phyloP scores from a whole-genome alignment of 2,888 invertebrate genomes.

The Epinotia bilunana region DNA sequence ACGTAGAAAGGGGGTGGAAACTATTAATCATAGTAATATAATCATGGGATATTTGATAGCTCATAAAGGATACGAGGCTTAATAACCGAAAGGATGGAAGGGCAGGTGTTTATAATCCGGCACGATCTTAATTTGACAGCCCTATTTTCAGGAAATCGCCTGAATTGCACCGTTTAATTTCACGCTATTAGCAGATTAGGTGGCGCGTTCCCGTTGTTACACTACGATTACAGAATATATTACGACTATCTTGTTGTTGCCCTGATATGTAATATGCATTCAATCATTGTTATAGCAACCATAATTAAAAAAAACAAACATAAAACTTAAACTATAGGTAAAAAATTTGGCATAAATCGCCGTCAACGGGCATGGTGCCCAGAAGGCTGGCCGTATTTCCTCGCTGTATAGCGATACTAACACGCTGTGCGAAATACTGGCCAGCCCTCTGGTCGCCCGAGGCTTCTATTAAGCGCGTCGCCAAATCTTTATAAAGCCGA shows the following conservation, averaged over 20 bases:
- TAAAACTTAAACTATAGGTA: too few species aligned
- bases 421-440: too few species aligned
- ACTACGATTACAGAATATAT: background rate
- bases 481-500: too few species aligned
- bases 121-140: conserved; percentile 47
- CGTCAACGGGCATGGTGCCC: too few species aligned
- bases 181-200: conserved; percentile 61
- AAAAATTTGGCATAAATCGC: too few species aligned
- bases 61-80: conserved; percentile 19
- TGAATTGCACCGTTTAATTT: conserved; percentile 74
- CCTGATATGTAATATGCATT: too few species aligned
- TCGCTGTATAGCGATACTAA: too few species aligned
- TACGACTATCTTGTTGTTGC: background rate
- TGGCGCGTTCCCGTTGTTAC: conserved; percentile 53
- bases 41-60: conserved; percentile 10
- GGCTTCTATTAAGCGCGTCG: too few species aligned
- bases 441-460: too few species aligned
- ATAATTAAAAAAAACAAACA: too few species aligned
- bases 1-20: background rate
- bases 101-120: conserved; percentile 19
- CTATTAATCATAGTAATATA: background rate
- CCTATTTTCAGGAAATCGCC: conserved; percentile 64
- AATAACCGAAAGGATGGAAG: conserved; percentile 12
- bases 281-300: too few species aligned
- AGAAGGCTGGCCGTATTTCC: too few species aligned